Evolutionary conservation across 2,888 invertebrate species (phyloP).

Genomic region (Hedya salicella): DNA sequence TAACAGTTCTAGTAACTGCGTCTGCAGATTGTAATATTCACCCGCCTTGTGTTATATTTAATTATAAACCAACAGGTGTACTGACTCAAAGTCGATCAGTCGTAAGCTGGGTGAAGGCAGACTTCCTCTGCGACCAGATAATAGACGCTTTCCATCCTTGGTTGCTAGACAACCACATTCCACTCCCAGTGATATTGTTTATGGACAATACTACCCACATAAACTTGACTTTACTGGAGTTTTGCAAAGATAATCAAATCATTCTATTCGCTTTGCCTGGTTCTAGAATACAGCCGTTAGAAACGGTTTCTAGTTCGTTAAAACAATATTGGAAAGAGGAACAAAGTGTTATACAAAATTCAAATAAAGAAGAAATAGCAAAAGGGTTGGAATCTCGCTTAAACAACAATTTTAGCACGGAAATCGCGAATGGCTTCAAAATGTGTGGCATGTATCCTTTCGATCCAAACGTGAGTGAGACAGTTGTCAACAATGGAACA

Average conservation of each 20-base stretch:
- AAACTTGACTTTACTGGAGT: neutral
- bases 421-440: constrained; percentile 1
- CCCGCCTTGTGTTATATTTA: constrained; percentile 5
- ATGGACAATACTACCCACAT: neutral
- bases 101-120: constrained; percentile 3
- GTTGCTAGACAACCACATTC: neutral
- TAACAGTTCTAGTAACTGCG: constrained; percentile 1
- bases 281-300: neutral
- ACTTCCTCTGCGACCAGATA: constrained; percentile 9
- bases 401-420: neutral
- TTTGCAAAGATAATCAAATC: constrained; percentile 11
- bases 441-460: constrained; percentile 15
- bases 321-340: neutral
- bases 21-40: constrained; percentile 11
- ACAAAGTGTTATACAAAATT: neutral
- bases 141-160: constrained; percentile 7
- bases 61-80: neutral
- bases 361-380: neutral
- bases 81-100: too few species aligned
- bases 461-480: constrained; percentile 1
- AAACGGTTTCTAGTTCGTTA: neutral
- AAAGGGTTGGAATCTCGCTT: constrained; percentile 1
- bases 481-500: neutral
- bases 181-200: constrained; percentile 7
- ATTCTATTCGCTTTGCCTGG: neutral